Evolutionary conservation across 1,140 invertebrate genomes (phyloP).

Genomic region (Oedothorax gibbosus): DNA sequence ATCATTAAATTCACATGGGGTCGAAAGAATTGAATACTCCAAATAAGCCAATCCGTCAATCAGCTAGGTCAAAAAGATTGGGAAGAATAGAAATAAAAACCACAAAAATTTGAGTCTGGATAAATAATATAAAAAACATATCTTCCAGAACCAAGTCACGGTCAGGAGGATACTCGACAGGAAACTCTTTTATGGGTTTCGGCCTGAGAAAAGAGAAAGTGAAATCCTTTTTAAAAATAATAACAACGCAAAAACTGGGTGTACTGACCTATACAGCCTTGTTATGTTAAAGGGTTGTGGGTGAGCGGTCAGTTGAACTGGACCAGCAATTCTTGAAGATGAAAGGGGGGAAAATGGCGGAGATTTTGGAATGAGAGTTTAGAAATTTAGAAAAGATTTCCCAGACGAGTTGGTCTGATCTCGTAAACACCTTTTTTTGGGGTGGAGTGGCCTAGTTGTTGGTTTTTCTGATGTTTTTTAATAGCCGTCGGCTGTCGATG

Average conservation of each 20-base stretch:
- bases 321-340: conserved; percentile 7
- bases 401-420: too few species aligned
- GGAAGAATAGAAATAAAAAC: background rate
- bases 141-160: conserved; percentile 19
- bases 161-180: conserved; percentile 27
- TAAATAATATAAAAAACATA: too few species aligned
- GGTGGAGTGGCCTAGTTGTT: too few species aligned
- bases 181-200: conserved; percentile 49
- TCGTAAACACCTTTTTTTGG: too few species aligned
- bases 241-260: background rate
- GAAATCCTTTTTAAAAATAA: conserved; percentile 19
- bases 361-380: too few species aligned
- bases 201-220: conserved; percentile 19
- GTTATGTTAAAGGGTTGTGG: conserved; percentile 20
- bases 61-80: too few species aligned
- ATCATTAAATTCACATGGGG: too few species aligned
- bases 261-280: conserved; percentile 42
- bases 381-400: too few species aligned
- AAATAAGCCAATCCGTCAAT: too few species aligned
- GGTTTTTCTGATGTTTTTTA: too few species aligned
- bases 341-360: background rate
- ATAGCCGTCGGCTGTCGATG: too few species aligned
- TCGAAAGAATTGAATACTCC: too few species aligned
- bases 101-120: background rate
- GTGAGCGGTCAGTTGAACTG: conserved; percentile 50